Conservation (phyloP, 2,797 vertebrate species). For the Galaxias olidus region DNA sequence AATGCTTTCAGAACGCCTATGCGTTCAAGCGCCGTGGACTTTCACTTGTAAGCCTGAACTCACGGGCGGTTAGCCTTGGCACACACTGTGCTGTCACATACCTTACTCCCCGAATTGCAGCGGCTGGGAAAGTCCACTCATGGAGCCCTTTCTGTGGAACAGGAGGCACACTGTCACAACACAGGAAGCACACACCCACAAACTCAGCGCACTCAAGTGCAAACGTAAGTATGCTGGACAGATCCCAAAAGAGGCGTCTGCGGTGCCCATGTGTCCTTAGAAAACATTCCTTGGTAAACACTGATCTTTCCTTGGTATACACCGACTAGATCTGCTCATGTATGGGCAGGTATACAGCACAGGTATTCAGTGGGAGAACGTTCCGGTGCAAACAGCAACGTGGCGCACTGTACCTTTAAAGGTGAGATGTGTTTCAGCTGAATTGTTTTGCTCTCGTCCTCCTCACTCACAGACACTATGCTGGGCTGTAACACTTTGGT, state of each 20-base stretch:
- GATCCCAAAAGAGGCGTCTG: too few species aligned
- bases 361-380: too few species aligned
- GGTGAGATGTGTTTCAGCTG: conserved; percentile 76
- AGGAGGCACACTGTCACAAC: conserved; percentile 6
- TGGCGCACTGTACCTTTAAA: conserved; percentile 70
- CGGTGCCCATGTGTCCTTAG: too few species aligned
- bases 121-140: conserved; percentile 82
- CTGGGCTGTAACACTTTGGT: conserved; percentile 82
- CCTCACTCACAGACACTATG: conserved; percentile 71
- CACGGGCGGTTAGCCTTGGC: conserved; percentile 32
- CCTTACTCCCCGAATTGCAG: conserved; percentile 87
- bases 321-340: too few species aligned
- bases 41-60: conserved; percentile 29
- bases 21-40: conserved; percentile 26
- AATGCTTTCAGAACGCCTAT: conserved; percentile 32
- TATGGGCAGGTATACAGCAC: too few species aligned
- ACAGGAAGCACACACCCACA: conserved; percentile 1
- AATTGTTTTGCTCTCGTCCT: conserved; percentile 70
- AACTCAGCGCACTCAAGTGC: conserved; percentile 1
- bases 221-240: background rate
- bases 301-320: too few species aligned
- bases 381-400: conserved; percentile 3
- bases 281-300: too few species aligned
- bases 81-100: conserved; percentile 57
- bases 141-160: conserved; percentile 78